Evolutionary conservation across 2,888 invertebrate species (phyloP).

Genomic region (Silvanus unidentatus): DNA sequence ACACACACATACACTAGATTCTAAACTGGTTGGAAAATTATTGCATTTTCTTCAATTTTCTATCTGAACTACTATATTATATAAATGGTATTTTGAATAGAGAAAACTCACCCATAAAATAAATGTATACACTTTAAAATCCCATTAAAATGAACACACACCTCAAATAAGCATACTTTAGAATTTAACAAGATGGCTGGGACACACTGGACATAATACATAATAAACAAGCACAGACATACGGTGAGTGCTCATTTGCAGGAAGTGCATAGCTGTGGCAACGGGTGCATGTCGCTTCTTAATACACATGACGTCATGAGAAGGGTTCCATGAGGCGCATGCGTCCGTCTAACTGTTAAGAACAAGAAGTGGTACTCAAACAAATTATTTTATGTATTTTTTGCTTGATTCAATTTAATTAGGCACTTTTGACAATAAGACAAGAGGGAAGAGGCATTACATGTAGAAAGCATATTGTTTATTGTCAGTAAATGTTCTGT

Average conservation of each 20-base stretch:
- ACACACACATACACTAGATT: slow-evolving; percentile 24
- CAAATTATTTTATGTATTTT: too few species aligned
- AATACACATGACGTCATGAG: slow-evolving; percentile 39
- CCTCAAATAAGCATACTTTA: slow-evolving; percentile 48
- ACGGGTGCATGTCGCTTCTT: slow-evolving; percentile 32
- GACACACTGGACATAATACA: slow-evolving; percentile 44
- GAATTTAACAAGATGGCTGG: slow-evolving; percentile 47
- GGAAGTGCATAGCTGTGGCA: slow-evolving; percentile 10
- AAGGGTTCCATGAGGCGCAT: slow-evolving; percentile 23
- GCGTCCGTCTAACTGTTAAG: too few species aligned
- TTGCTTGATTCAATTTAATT: too few species aligned
- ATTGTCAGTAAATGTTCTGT: too few species aligned
- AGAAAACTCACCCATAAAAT: slow-evolving; percentile 45
- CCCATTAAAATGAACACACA: slow-evolving; percentile 44
- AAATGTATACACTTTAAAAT: slow-evolving; percentile 39
- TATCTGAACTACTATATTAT: slow-evolving; percentile 17
- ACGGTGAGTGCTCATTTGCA: slow-evolving; percentile 23
- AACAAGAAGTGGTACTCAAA: too few species aligned
- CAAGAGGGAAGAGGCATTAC: too few species aligned
- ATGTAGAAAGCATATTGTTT: too few species aligned
- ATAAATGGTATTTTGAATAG: slow-evolving; percentile 15
- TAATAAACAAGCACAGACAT: slow-evolving; percentile 32
- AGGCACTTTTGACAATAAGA: too few species aligned
- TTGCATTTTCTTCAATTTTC: slow-evolving; percentile 14
- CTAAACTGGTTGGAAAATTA: slow-evolving; percentile 20